Evolutionary conservation across 1,140 invertebrate genomes (phyloP), one percentile per base, ranked within the genome.

Genomic region (Whitmania pigra): DNA sequence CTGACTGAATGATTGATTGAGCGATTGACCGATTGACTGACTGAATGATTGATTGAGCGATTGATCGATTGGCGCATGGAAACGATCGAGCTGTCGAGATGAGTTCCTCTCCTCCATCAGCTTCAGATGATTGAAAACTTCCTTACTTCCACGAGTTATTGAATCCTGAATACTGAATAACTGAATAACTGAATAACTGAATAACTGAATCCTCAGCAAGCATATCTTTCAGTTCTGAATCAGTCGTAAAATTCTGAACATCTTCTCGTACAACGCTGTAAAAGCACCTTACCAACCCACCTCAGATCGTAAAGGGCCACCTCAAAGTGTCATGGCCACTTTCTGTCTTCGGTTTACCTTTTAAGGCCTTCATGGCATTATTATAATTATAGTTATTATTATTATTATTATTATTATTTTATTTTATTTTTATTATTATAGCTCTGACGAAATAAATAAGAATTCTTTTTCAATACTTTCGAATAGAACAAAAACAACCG

Each of bases 11-110:
- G 20, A 9, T 9, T 57, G 57, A 31, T 63, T 63, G 29, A 63
- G 5, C 18, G 57, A 63, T 31, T 63, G 57, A 17, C 20, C 25
- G 54, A 57, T 63, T 63, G 57, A 63, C 15, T 63, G 57, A 17
- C 20, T 9, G 54, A 57, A 11, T 63, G 57, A 63, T 63, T 63
- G 57, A 63, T 63, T 63, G 57, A 63, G 7, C 22, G 57, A 63
- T 25, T 63, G 57, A 63, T 63, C 22, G 29, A 63, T 49, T 49
- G 43, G 13, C 43, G 13, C 43, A 4, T 49, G 43, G 43, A 49
- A 49, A 49, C 43, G 43, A 17, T 15, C 15, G 43, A 17, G 15
- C 15, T 1, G 15, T 49, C 43, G 43, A 49, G 43, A 5, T 17
- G 43, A 49, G 5, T 49, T 49, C 43, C 43, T 49, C 13, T 17